Base-by-base conservation (phyloP, 2,888 invertebrate genomes). In the Dioctria linearis region DNA sequence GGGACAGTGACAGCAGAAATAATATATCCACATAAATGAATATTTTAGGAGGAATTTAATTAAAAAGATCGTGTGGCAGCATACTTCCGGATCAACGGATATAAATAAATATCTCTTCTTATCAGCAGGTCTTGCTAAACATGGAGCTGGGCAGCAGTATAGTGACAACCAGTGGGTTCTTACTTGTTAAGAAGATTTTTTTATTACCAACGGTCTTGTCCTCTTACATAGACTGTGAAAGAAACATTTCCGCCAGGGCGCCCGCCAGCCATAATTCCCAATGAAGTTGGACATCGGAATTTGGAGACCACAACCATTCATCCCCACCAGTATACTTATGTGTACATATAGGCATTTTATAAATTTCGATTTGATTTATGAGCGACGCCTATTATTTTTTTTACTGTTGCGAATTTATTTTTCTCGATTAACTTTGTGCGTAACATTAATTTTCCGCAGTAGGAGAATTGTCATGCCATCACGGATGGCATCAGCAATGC, bases 331-430 rank as follows among this genome's bases (percentile, higher is more conserved):
- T 9, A n/a, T 54, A 11, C 6, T 2, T 25, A 25, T 25, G 25
- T 25, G 25, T 25, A 25, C 2, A 25, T 2, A 25, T 25, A n/a
- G 6, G 11, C 11, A 54, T 54, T 54, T 54, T 54, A 54, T 54
- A 54, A 54, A 54, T 54, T 54, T 54, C 54, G 3, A n/a, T 54
- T 54, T 54, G 54, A 54, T 54, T 54, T 54, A 54, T 54, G 54
- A 11, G 11, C 11, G 6, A 3, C 54, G 4, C 6, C 11, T 54
- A 8, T 4, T 54, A 11, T 54, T 54, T 54, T 9, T 54, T 54
- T 6, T 46, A 46, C 49, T 46, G 11, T 11, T 8, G 4, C 4
- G 11, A 54, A 6, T 54, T 54, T 54, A 54, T n/a, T 4, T 54
- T n/a, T 1, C 3, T 54, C 54, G 11, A 4, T n/a, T 8, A n/a